Conservation (phyloP, 2,888 invertebrate genomes). For the Petrolisthes cinctipes region DNA sequence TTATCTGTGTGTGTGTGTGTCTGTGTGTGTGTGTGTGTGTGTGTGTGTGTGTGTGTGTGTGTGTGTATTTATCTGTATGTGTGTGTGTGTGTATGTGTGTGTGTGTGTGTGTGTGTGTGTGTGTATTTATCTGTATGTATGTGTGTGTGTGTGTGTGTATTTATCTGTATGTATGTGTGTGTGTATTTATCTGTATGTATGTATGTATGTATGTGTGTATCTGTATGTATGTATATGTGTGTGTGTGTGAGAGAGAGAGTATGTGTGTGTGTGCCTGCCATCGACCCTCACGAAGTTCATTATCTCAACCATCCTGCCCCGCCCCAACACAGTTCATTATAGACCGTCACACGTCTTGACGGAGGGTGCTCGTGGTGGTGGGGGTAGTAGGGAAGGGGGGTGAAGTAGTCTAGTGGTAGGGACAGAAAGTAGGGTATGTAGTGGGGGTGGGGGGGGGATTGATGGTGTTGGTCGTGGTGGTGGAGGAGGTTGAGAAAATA, state of each 20-base stretch:
- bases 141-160: not conserved
- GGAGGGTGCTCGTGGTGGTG: too few relatives aligned
- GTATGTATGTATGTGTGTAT: not conserved
- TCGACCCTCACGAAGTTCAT: too few relatives aligned
- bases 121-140: not conserved
- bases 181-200: too few relatives aligned
- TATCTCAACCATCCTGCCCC: too few relatives aligned
- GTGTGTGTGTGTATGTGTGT: constrained; percentile 12
- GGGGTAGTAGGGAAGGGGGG: not conserved
- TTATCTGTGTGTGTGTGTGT: constrained; percentile 27
- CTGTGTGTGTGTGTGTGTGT: constrained; percentile 41
- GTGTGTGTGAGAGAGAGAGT: not conserved
- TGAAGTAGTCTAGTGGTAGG: too few relatives aligned
- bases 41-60: constrained; percentile 32
- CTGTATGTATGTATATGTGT: constrained; percentile 9
- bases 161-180: too few relatives aligned
- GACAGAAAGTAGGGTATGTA: too few relatives aligned
- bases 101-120: not conserved
- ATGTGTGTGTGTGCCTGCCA: constrained; percentile 5
- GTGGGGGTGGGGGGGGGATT: too few relatives aligned
- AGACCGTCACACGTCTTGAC: too few relatives aligned
- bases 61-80: constrained; percentile 32
- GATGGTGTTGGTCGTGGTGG: too few relatives aligned
- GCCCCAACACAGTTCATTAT: too few relatives aligned
- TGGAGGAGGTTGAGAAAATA: too few relatives aligned